These are phyloP conservation scores for Lamellibrachia columna DNA, from an alignment of 2,888 invertebrate genomes.

Conservation along the genomic window DNA sequence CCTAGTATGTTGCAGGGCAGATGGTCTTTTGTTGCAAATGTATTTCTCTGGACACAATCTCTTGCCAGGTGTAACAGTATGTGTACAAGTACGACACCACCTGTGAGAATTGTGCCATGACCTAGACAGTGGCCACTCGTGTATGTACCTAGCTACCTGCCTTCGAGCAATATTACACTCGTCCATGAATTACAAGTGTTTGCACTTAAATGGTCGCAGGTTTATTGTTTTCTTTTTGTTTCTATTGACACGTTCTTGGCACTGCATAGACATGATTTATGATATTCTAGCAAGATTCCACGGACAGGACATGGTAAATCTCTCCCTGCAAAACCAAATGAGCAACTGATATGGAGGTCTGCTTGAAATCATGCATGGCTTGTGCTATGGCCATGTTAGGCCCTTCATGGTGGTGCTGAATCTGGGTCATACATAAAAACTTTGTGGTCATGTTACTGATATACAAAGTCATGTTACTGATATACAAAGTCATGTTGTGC, in stretches of 20 bases:
- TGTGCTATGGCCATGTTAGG: neutral
- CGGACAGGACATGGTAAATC: neutral
- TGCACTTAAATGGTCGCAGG: neutral
- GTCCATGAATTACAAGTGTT: neutral
- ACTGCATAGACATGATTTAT: neutral
- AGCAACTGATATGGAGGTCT: neutral
- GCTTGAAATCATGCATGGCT: neutral
- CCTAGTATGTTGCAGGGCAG: too few relatives aligned
- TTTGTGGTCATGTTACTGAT: neutral
- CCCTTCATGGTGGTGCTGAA: neutral
- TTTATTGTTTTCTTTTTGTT: neutral
- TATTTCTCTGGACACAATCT: too few relatives aligned
- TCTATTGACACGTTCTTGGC: neutral
- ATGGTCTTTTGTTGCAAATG: too few relatives aligned
- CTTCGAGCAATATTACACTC: neutral
- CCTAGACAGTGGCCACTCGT: neutral
- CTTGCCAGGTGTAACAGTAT: too few relatives aligned
- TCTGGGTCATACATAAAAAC: neutral
- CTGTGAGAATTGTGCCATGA: too few relatives aligned
- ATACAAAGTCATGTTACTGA: neutral
- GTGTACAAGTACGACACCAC: too few relatives aligned
- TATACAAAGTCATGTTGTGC: neutral
- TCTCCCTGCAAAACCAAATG: neutral
- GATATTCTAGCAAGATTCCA: neutral
- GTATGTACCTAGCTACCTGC: slow-evolving; percentile 4